Percentiles rank a stretch among this genome's conserved stretches.
Conservation (phyloP, 1,140 invertebrate species). For the Bemisia tabaci region DNA sequence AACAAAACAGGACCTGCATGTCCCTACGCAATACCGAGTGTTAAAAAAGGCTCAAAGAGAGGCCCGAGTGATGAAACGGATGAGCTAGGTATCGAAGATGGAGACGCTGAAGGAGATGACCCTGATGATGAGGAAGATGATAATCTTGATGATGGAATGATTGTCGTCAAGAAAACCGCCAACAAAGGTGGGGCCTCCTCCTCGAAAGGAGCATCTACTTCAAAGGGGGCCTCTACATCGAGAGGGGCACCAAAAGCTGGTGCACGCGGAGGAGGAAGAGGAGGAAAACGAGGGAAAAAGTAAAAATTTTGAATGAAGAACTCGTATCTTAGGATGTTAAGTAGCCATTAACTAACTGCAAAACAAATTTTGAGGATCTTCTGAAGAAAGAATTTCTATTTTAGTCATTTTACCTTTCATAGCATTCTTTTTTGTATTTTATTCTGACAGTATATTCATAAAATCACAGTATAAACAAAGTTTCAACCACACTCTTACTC, state of each 20-base stretch:
- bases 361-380: too few species aligned
- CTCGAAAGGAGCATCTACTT: conserved; percentile 16
- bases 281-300: neutral
- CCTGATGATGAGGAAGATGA: conserved; percentile 43
- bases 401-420: too few species aligned
- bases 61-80: conserved; percentile 36
- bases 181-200: conserved; percentile 13
- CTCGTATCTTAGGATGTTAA: too few species aligned
- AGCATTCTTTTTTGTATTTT: too few species aligned
- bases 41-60: conserved; percentile 33
- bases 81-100: conserved; percentile 34
- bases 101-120: conserved; percentile 27
- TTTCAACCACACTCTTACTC: too few species aligned
- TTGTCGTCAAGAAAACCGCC: conserved; percentile 38
- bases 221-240: conserved; percentile 4
- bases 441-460: too few species aligned
- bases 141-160: conserved; percentile 63
- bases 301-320: too few species aligned
- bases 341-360: too few species aligned
- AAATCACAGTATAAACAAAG: too few species aligned
- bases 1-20: conserved; percentile 66
- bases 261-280: conserved; percentile 1
- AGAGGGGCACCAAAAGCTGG: neutral
- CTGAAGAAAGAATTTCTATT: too few species aligned
- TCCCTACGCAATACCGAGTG: conserved; percentile 49